Percentiles rank a stretch among this genome's conserved stretches.
Conservation (phyloP, 2,888 invertebrate species). For the Sphaeridia pumilis region DNA sequence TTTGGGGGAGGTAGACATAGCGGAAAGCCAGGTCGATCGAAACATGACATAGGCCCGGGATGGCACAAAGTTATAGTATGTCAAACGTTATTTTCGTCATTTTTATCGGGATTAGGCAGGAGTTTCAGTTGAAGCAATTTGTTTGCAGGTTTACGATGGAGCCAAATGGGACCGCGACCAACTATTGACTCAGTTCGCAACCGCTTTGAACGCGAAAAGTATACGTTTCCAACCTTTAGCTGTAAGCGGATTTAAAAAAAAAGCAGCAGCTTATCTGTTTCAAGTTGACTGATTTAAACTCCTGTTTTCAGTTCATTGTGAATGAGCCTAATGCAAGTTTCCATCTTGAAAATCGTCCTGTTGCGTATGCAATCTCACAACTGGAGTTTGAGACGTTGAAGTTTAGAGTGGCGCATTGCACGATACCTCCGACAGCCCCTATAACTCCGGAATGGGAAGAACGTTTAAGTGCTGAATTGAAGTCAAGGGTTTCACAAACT, state of each 20-base stretch:
- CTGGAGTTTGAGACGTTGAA: conserved; percentile 7
- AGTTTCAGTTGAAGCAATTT: background rate
- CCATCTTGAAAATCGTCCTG: conserved; percentile 8
- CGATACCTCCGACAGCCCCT: conserved; percentile 6
- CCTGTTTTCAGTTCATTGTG: conserved; percentile 7
- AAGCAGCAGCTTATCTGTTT: background rate
- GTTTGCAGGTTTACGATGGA: conserved; percentile 10
- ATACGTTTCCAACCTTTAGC: conserved; percentile 8
- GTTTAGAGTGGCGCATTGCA: conserved; percentile 6
- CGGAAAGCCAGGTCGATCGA: background rate
- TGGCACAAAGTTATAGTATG: conserved; percentile 32
- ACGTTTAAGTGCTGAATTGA: conserved; percentile 9
- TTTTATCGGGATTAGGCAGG: background rate
- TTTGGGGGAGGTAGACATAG: background rate
- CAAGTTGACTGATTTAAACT: background rate
- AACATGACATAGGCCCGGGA: conserved; percentile 24
- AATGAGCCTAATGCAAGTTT: conserved; percentile 12
- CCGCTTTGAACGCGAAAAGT: conserved; percentile 2
- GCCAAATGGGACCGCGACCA: conserved; percentile 6
- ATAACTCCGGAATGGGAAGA: conserved; percentile 10
- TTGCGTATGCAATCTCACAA: conserved; percentile 8
- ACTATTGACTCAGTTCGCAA: conserved; percentile 2
- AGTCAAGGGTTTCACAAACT: conserved; percentile 3
- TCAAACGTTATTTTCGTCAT: background rate
- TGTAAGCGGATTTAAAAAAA: conserved; percentile 3